Percentiles rank a stretch among this genome's conserved stretches.
These are phyloP conservation scores for Aspidiotus rigidus DNA, from an alignment of 2,888 invertebrate species.

Conservation along the genomic window DNA sequence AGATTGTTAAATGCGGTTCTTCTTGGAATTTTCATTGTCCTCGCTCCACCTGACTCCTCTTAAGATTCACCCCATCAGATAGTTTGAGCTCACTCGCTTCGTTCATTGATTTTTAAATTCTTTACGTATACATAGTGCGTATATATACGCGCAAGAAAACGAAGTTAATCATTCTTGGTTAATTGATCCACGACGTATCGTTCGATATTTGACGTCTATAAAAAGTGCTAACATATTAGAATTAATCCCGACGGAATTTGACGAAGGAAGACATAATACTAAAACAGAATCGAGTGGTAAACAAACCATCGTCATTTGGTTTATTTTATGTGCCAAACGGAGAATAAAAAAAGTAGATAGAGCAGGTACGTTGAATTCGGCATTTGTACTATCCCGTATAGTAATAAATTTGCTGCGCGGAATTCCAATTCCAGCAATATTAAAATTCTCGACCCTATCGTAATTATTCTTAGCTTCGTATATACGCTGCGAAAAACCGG, in stretches of 20 bases:
- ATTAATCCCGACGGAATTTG: not conserved
- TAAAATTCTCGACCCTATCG: conserved; percentile 33
- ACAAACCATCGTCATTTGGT: too few relatives aligned
- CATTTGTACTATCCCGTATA: not conserved
- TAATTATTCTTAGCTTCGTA: conserved; percentile 29
- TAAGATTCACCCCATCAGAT: not conserved
- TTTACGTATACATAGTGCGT: too few relatives aligned
- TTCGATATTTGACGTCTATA: not conserved
- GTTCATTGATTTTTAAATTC: too few relatives aligned
- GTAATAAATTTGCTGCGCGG: conserved; percentile 31
- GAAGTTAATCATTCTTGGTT: not conserved
- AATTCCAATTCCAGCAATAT: conserved; percentile 32
- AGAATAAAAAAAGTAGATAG: conserved; percentile 7
- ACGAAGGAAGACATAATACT: not conserved
- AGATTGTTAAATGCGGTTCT: conserved; percentile 33
- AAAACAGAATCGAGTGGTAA: too few relatives aligned
- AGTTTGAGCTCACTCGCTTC: not conserved
- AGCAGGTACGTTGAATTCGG: conserved; percentile 26
- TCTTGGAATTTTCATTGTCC: conserved; percentile 23
- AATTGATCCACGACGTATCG: not conserved
- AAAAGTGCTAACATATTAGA: not conserved
- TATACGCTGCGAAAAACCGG: conserved; percentile 7
- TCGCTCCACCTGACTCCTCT: not conserved
- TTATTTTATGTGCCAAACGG: not conserved
- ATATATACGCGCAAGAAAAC: too few relatives aligned